A percentile compares a stretch with the other conserved stretches of the same genome.
These are phyloP conservation scores for Loris lydekkerianus DNA, from an alignment of 2,797 vertebrate genomes.

Conservation along the genomic window DNA sequence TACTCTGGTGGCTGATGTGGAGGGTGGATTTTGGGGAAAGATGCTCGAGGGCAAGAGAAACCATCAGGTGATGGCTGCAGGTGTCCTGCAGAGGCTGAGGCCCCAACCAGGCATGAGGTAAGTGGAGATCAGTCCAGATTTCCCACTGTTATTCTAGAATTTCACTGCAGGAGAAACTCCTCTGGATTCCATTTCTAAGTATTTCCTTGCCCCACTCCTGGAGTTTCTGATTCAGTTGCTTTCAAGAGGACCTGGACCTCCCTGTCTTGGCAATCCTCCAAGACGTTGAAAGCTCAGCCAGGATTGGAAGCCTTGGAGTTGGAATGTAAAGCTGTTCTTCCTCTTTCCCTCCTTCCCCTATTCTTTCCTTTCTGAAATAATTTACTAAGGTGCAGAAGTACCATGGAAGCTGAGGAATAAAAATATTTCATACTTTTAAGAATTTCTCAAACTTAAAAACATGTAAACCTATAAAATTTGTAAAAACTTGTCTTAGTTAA, in stretches of 20 bases:
- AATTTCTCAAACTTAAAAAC: not conserved
- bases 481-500: not conserved
- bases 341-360: not conserved
- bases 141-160: not conserved
- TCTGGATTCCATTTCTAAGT: not conserved
- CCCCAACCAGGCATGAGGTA: not conserved
- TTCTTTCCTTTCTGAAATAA: not conserved
- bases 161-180: not conserved
- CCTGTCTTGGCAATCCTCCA: not conserved
- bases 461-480: not conserved
- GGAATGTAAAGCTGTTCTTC: not conserved
- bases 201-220: not conserved
- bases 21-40: not conserved
- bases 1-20: not conserved
- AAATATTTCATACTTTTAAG: not conserved
- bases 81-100: not conserved
- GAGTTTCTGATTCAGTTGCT: not conserved
- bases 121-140: not conserved
- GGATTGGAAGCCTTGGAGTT: not conserved
- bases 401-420: not conserved
- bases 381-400: slow-evolving; percentile 16
- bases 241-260: not conserved
- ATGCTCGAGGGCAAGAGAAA: not conserved
- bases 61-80: not conserved
- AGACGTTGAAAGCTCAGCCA: not conserved